Conservation (phyloP, 2,113 vertebrate species). For the Xenus cinereus region DNA sequence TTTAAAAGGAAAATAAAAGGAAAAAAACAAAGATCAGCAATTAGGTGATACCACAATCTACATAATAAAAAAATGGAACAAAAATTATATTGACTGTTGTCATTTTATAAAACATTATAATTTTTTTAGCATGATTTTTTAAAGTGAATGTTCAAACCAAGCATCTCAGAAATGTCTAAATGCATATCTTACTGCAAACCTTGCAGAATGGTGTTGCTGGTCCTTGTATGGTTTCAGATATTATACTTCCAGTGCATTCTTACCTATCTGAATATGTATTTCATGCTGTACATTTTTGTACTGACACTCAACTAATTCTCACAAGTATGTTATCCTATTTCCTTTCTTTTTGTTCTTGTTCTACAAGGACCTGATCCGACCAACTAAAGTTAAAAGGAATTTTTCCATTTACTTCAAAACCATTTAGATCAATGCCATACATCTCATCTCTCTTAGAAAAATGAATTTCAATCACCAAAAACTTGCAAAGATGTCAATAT, state of each 20-base stretch:
- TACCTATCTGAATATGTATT: not conserved
- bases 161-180: not conserved
- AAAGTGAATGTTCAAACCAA: not conserved
- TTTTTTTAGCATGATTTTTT: not conserved
- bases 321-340: not conserved
- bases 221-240: not conserved
- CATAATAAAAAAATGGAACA: not conserved
- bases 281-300: not conserved
- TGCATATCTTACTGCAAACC: not conserved
- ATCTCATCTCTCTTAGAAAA: not conserved
- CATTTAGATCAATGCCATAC: not conserved
- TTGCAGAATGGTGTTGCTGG: not conserved
- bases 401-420: not conserved
- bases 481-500: not conserved
- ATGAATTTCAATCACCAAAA: not conserved
- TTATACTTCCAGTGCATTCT: not conserved
- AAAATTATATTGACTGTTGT: not conserved
- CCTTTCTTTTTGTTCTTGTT: not conserved
- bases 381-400: not conserved
- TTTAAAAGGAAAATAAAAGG: not conserved
- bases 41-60: not conserved
- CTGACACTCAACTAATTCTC: not conserved
- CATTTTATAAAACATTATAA: not conserved
- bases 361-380: not conserved
- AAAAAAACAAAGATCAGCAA: not conserved